Conservation (phyloP, 2,888 invertebrate genomes). For the Neoitamus cyanurus region DNA sequence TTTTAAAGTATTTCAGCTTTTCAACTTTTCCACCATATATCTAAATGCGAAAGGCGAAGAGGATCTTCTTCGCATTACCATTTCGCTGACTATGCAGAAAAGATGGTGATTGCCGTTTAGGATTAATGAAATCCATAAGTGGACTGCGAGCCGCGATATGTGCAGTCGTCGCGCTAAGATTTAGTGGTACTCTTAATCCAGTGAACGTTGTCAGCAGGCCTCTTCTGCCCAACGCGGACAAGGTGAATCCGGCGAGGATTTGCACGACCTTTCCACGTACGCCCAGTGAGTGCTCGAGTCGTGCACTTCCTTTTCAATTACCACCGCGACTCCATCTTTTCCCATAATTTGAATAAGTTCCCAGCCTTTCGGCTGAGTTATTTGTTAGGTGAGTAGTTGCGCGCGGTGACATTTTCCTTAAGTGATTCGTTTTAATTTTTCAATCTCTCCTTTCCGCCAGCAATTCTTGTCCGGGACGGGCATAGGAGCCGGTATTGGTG, state of each 20-base stretch:
- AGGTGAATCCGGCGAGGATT: not conserved
- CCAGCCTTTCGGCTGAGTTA: not conserved
- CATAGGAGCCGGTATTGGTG: not conserved
- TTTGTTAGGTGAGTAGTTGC: not conserved
- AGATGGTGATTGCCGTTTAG: not conserved
- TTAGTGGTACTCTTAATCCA: not conserved
- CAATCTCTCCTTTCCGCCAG: not conserved
- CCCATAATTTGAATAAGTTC: not conserved
- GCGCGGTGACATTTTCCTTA: slow-evolving; percentile 24
- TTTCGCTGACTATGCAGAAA: not conserved
- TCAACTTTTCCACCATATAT: not conserved
- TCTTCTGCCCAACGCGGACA: too few relatives aligned
- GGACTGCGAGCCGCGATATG: not conserved
- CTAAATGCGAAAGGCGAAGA: not conserved
- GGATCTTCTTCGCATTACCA: not conserved
- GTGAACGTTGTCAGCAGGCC: not conserved
- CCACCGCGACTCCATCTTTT: not conserved
- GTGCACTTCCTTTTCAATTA: not conserved
- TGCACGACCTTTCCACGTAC: not conserved
- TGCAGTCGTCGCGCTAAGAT: not conserved
- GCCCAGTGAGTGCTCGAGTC: not conserved
- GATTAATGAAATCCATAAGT: not conserved
- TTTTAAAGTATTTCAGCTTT: not conserved
- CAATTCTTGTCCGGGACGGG: not conserved
- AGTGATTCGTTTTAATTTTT: slow-evolving; percentile 20